These are phyloP conservation scores for Ommatoiulus sabulosus DNA, from an alignment of 2,888 invertebrate species.

Conservation along the genomic window DNA sequence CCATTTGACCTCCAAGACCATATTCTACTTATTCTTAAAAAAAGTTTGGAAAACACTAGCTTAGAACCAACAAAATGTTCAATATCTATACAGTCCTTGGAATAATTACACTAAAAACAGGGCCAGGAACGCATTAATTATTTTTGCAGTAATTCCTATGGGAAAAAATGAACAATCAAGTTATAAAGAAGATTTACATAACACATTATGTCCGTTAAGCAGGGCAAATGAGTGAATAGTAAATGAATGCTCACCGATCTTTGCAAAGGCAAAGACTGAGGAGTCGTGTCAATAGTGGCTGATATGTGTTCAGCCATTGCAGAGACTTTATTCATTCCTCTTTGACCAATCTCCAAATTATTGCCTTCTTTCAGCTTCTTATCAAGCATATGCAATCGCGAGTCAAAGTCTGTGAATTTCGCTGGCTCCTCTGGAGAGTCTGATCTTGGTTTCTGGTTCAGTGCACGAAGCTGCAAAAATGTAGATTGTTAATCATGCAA, in stretches of 20 bases:
- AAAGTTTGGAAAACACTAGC: no score
- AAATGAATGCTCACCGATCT: conserved; percentile 56
- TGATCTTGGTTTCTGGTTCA: conserved; percentile 73
- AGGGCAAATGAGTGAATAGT: neutral
- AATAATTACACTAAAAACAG: no score
- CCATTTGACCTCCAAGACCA: no score
- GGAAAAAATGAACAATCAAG: no score
- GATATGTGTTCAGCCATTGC: conserved; percentile 82
- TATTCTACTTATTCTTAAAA: no score
- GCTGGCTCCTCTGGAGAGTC: conserved; percentile 73
- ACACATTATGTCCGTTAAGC: no score
- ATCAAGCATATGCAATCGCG: conserved; percentile 78
- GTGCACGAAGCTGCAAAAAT: conserved; percentile 73
- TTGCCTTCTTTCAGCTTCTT: conserved; percentile 83
- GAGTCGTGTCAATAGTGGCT: conserved; percentile 64
- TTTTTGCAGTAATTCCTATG: no score
- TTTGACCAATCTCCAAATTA: conserved; percentile 74
- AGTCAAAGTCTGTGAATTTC: conserved; percentile 80
- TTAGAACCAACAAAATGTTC: no score
- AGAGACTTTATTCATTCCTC: conserved; percentile 82
- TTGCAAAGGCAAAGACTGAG: conserved; percentile 60
- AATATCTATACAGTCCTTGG: no score
- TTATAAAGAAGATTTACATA: no score
- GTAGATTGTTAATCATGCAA: no score
- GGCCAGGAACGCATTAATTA: no score